Evolutionary conservation across 2,113 vertebrate species (phyloP).

Genomic region (Corythornis cristatus): DNA sequence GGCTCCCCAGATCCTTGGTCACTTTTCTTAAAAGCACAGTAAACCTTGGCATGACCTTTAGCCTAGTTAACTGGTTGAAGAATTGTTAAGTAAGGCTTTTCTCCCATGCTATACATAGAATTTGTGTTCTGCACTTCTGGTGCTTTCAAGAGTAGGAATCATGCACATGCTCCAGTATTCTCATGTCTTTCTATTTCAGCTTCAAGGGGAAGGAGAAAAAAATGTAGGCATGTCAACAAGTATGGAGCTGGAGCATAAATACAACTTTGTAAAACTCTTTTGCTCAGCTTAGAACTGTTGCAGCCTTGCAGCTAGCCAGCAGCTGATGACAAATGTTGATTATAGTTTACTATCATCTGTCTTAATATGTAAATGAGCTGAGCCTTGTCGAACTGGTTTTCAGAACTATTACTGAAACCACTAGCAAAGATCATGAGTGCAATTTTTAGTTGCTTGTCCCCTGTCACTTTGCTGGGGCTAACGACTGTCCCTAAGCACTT

Average conservation of each 20-base stretch:
- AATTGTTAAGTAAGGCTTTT: neutral
- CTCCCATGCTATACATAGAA: neutral
- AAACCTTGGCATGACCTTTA: conserved; percentile 24
- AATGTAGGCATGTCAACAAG: neutral
- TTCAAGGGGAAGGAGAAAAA: neutral
- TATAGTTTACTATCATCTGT: neutral
- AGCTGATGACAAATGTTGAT: neutral
- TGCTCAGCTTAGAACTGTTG: neutral
- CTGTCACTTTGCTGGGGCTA: neutral
- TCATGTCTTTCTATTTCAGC: neutral
- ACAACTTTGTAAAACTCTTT: neutral
- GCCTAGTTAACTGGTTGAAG: neutral
- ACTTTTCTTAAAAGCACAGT: neutral
- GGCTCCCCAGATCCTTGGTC: neutral
- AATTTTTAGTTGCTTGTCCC: neutral
- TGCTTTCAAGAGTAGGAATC: neutral
- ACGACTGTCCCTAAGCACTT: fast-evolving
- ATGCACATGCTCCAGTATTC: neutral
- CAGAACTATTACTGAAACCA: neutral
- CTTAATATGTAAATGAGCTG: neutral
- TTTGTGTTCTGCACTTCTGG: neutral
- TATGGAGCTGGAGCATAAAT: neutral
- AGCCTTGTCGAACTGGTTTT: neutral
- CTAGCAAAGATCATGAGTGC: neutral
- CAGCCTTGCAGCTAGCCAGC: neutral